Conservation (phyloP, 2,797 vertebrate species). For the Cebuella pygmaea region DNA sequence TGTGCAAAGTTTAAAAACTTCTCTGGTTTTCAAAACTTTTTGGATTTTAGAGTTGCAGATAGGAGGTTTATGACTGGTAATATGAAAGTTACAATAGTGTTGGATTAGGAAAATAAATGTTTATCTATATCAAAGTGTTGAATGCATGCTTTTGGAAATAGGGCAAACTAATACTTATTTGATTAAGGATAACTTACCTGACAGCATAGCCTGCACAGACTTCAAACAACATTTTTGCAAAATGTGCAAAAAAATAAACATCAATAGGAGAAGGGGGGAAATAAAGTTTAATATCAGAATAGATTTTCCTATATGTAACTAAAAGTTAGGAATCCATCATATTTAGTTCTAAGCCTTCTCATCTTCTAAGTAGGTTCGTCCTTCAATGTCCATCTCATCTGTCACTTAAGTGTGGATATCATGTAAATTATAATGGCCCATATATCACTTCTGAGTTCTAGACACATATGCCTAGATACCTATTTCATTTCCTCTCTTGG, state of each 20-base stretch:
- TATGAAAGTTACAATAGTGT: neutral
- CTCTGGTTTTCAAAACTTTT: neutral
- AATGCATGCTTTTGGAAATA: neutral
- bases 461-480: neutral
- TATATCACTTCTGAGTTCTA: neutral
- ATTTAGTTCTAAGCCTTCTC: neutral
- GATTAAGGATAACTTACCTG: neutral
- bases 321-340: neutral
- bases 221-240: slow-evolving; percentile 19
- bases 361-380: neutral
- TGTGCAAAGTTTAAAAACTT: neutral
- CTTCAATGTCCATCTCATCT: neutral
- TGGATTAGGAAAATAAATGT: neutral
- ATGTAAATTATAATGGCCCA: neutral
- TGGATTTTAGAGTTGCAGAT: neutral
- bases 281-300: neutral
- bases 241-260: neutral
- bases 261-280: neutral
- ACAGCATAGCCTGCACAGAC: neutral
- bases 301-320: neutral
- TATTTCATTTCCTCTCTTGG: neutral
- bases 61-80: neutral
- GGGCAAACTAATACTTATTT: neutral
- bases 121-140: neutral
- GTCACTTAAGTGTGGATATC: neutral